Percentiles rank a stretch among this genome's conserved stretches.
Evolutionary conservation across 1,140 invertebrate genomes (phyloP).

Genomic region (Bombus confusus): DNA sequence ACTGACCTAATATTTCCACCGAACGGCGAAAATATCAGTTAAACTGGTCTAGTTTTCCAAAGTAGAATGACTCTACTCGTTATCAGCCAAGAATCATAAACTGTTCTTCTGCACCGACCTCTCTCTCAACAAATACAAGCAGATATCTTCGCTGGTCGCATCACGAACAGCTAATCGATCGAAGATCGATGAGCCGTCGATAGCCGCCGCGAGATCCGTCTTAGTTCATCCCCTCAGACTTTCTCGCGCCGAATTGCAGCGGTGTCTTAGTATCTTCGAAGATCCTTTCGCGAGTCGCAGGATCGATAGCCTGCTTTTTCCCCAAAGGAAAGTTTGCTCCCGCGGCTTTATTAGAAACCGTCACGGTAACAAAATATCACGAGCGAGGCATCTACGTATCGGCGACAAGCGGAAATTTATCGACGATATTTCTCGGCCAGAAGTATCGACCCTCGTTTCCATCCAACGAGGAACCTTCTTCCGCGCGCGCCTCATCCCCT

Average conservation of each 20-base stretch:
- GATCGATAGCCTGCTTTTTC: neutral
- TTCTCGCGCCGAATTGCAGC: neutral
- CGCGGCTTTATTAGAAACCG: slow-evolving; percentile 20
- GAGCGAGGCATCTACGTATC: slow-evolving; percentile 20
- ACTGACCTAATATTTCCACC: too few species aligned
- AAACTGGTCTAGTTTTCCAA: too few species aligned
- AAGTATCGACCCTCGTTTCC: slow-evolving; percentile 27
- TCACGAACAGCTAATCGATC: neutral
- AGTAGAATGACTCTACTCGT: too few species aligned
- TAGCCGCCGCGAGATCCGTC: neutral
- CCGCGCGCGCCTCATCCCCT: neutral
- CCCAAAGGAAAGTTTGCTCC: neutral
- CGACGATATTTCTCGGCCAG: neutral
- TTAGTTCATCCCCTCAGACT: neutral
- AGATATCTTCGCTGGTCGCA: neutral
- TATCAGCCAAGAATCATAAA: neutral
- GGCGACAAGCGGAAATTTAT: slow-evolving; percentile 37
- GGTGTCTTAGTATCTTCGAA: neutral
- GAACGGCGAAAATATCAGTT: too few species aligned
- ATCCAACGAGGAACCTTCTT: neutral
- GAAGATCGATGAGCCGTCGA: neutral
- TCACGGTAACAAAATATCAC: slow-evolving; percentile 15
- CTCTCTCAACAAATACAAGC: neutral
- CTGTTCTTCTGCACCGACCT: neutral
- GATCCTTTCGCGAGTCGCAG: neutral